Evolutionary conservation across 1,140 invertebrate species (phyloP).

Genomic region (Meteorus sp.): DNA sequence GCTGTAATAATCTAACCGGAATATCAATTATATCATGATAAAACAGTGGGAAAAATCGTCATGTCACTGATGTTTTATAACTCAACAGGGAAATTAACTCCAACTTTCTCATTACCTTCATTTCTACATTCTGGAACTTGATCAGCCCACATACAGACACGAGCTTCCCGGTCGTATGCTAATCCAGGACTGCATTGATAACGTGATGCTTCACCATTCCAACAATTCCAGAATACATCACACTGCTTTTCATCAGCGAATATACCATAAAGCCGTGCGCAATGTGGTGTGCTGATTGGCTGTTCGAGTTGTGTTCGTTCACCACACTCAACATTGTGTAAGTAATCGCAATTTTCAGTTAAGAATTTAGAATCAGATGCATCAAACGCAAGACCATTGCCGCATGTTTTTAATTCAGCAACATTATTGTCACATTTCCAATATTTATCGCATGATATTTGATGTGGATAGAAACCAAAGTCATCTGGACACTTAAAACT

Average conservation of each 20-base stretch:
- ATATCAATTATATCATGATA: too few species aligned
- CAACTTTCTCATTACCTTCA: slow-evolving; percentile 66
- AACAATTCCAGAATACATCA: slow-evolving; percentile 94
- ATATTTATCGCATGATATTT: slow-evolving; percentile 89
- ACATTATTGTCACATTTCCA: slow-evolving; percentile 91
- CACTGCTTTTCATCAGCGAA: slow-evolving; percentile 88
- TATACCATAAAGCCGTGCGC: slow-evolving; percentile 86
- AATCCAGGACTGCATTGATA: slow-evolving; percentile 93
- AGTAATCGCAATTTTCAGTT: slow-evolving; percentile 93
- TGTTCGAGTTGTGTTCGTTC: slow-evolving; percentile 85
- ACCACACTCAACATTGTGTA: slow-evolving; percentile 94
- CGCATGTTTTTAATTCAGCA: slow-evolving; percentile 88
- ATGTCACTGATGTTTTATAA: too few species aligned
- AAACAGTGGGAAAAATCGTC: too few species aligned
- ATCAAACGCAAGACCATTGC: slow-evolving; percentile 92
- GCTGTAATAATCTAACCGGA: too few species aligned
- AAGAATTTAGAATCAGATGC: slow-evolving; percentile 84
- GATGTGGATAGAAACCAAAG: slow-evolving; percentile 92
- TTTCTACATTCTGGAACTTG: slow-evolving; percentile 88
- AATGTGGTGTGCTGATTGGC: slow-evolving; percentile 82
- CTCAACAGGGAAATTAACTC: neutral
- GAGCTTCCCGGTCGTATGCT: slow-evolving; percentile 88
- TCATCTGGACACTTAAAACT: slow-evolving; percentile 92
- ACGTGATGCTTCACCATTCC: slow-evolving; percentile 90
- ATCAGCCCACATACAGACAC: slow-evolving; percentile 94